phyloP scores from a whole-genome alignment of 2,113 vertebrate genomes.

The Gasterosteus aculeatus region DNA sequence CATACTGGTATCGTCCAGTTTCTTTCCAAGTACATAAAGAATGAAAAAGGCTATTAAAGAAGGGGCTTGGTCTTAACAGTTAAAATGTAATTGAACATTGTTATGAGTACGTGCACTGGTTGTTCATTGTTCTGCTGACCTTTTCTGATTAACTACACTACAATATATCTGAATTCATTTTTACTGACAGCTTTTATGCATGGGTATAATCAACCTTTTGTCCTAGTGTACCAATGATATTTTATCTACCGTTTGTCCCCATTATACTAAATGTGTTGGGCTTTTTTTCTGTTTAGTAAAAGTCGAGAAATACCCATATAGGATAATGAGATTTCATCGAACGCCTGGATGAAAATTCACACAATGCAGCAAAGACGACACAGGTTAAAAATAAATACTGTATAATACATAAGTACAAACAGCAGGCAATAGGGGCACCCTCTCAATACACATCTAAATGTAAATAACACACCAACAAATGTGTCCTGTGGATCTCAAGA shows the following conservation, averaged over 20 bases:
- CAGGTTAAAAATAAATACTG: not conserved
- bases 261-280: not conserved
- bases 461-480: not conserved
- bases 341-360: not conserved
- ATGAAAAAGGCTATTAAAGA: constrained; percentile 25
- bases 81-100: constrained; percentile 33
- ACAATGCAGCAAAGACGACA: not conserved
- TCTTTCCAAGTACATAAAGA: constrained; percentile 10
- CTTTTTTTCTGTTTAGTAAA: constrained; percentile 9
- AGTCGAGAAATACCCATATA: not conserved
- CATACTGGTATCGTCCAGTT: not conserved
- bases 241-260: constrained; percentile 27
- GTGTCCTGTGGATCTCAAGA: not conserved
- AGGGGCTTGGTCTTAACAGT: constrained; percentile 12
- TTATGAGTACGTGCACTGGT: constrained; percentile 24
- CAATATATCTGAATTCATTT: constrained; percentile 18
- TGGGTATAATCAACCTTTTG: constrained; percentile 28
- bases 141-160: constrained; percentile 34
- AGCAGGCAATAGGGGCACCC: not conserved
- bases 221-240: constrained; percentile 8
- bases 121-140: constrained; percentile 48
- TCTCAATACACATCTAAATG: not conserved
- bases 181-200: constrained; percentile 23
- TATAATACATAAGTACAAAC: not conserved
- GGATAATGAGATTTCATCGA: not conserved